Conservation (phyloP, 2,888 invertebrate genomes). For the Galerucella pusilla region DNA sequence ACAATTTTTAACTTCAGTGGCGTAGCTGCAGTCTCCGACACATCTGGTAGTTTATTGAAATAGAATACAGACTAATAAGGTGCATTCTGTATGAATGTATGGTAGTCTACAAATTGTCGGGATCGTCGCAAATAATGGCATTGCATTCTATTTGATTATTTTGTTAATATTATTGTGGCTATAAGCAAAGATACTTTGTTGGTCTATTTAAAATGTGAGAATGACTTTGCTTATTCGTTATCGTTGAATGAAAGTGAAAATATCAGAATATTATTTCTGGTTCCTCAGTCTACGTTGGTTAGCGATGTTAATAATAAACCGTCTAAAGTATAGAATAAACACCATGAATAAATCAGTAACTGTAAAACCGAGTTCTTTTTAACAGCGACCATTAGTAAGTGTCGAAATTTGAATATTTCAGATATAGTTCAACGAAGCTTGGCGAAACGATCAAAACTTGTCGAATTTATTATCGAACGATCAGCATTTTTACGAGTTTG, state of each 20-base stretch:
- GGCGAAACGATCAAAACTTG: slow-evolving; percentile 2
- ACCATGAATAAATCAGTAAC: background rate
- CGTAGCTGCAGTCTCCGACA: too few relatives aligned
- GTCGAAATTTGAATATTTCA: background rate
- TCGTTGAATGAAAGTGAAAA: background rate
- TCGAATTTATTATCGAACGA: slow-evolving; percentile 13
- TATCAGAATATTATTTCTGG: background rate
- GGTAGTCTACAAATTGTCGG: too few relatives aligned
- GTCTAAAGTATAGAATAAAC: background rate
- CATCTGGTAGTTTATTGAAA: too few relatives aligned
- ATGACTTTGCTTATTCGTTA: too few relatives aligned
- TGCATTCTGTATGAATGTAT: too few relatives aligned
- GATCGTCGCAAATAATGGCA: too few relatives aligned
- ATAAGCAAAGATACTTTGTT: too few relatives aligned
- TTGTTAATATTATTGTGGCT: too few relatives aligned
- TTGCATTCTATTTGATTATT: too few relatives aligned
- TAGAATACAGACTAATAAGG: too few relatives aligned
- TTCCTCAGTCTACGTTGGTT: background rate
- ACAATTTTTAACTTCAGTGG: too few relatives aligned
- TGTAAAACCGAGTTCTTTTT: background rate
- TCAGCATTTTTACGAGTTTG: slow-evolving; percentile 32
- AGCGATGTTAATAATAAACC: background rate
- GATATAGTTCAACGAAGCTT: background rate
- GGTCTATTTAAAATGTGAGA: too few relatives aligned
- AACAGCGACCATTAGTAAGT: background rate